Percentiles rank a stretch among this genome's conserved stretches.
Conservation (phyloP, 2,888 invertebrate species). For the Microctonus aethiopoides region DNA sequence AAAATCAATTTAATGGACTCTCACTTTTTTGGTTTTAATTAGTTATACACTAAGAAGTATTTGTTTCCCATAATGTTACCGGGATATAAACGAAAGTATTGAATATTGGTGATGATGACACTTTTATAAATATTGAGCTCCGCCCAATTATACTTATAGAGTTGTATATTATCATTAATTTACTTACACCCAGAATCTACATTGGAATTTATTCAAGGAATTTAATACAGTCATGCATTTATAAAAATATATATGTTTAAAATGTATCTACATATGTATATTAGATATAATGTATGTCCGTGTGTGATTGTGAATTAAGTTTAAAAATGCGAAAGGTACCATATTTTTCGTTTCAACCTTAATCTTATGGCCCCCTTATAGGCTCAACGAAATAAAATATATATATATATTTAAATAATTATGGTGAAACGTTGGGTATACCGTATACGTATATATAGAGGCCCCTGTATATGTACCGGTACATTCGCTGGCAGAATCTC, state of each 20-base stretch:
- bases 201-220: background rate
- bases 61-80: background rate
- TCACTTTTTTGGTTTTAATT: background rate
- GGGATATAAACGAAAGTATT: background rate
- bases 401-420: background rate
- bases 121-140: background rate
- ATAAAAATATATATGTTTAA: background rate
- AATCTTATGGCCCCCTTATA: background rate
- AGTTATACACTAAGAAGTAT: background rate
- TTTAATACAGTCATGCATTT: background rate
- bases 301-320: background rate
- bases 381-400: background rate
- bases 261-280: no score
- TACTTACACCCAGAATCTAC: background rate
- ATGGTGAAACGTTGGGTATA: slow-evolving; percentile 9
- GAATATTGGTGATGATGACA: background rate
- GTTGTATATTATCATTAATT: background rate
- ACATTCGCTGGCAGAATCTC: slow-evolving; percentile 52
- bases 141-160: background rate
- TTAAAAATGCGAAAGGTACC: background rate
- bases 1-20: background rate
- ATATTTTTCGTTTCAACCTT: background rate
- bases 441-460: slow-evolving; percentile 30
- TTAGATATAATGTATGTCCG: background rate
- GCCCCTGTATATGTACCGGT: slow-evolving; percentile 65